Evolutionary conservation across 2,888 invertebrate species (phyloP), one percentile per base, ranked within the genome.

Genomic region (Limnephilus rhombicus): DNA sequence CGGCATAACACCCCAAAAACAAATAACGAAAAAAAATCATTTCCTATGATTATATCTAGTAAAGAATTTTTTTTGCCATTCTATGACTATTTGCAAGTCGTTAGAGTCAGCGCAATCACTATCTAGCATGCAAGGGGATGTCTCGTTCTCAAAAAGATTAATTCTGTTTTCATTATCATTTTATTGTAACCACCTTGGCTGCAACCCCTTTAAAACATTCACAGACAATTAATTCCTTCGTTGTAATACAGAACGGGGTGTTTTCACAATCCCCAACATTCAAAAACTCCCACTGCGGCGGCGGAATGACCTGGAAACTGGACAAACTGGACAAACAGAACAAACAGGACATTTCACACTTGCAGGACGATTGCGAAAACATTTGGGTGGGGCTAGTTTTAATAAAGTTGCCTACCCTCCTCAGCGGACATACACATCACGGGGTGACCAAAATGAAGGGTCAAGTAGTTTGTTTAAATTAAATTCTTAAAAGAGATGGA

Each of bases 381-480:
- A 83, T 83, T 83, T 34, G 89, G 89, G 80, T 24, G 89, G 92
- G 89, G 83, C 24, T 91, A 92, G 92, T 92, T 92, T 92, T 92
- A 92, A 92, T 92, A 91, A 91, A 92, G 92, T 92, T 91, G 92
- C 91, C 82, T 24, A 37, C 82, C 31, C 82, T 34, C 82, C 15
- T 37, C 34, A 83, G 34, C 34, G 29, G 31, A 34, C n/a, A 68
- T 68, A 68, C 24, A 9, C 24, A 9, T 68, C 24, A 68, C 24
- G 24, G 68, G 68, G 68, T 68, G 68, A 68, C 68, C 68, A 68
- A 24, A 68, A 68, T 68, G 24, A 24, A 68, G 68, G 9, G 24
- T 9, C 68, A 68, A 5, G 53, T 53, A 53, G 18, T 53, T 53
- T 18, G 18, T 53, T 53, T 53, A 53, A 53, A 53, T 53, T 53